phyloP scores from a whole-genome alignment of 2,888 invertebrate genomes.

The Abscondita cerata region DNA sequence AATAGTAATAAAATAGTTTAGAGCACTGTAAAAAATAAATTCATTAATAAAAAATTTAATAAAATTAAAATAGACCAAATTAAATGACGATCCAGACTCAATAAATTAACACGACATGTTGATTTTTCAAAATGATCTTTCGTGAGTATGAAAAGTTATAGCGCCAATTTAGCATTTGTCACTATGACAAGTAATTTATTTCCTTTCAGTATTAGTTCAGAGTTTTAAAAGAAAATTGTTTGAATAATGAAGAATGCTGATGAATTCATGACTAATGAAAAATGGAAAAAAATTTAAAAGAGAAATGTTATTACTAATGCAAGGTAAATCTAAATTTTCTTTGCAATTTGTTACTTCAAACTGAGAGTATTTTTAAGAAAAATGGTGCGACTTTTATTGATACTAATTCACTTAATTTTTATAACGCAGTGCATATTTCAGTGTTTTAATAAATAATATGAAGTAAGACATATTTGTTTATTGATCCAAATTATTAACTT shows the following conservation, averaged over 20 bases:
- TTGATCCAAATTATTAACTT: no score
- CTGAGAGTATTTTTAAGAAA: no score
- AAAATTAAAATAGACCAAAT: no score
- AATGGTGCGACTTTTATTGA: no score
- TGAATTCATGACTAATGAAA: not conserved
- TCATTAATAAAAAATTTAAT: conserved; percentile 1
- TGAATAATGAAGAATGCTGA: conserved; percentile 6
- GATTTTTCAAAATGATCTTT: conserved; percentile 17
- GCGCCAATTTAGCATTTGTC: conserved; percentile 17
- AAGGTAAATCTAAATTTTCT: not conserved
- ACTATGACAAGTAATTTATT: conserved; percentile 11
- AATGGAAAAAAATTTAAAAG: not conserved
- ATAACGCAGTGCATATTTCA: no score
- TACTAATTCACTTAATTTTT: no score
- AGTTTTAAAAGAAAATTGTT: conserved; percentile 8
- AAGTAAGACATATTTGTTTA: no score
- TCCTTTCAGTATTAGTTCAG: not conserved
- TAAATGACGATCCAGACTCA: not conserved
- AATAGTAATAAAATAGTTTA: no score
- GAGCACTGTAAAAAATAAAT: no score
- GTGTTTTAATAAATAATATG: no score
- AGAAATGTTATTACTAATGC: not conserved
- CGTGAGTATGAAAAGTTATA: conserved; percentile 18
- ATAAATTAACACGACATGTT: conserved; percentile 18
- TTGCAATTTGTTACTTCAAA: no score